Conservation (phyloP, 2,113 vertebrate genomes). For the Centropus unirufus region DNA sequence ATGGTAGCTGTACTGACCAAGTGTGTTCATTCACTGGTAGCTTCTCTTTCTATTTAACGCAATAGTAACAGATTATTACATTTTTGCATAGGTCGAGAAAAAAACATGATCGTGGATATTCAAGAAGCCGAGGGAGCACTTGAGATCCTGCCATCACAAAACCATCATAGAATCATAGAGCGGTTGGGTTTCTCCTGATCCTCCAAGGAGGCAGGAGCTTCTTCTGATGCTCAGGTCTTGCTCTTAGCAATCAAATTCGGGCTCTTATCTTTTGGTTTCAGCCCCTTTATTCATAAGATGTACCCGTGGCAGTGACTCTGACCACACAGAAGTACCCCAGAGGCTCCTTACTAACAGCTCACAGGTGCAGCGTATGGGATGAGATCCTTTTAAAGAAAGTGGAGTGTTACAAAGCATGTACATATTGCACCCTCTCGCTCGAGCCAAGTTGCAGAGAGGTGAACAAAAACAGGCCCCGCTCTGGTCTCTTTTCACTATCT, state of each 20-base stretch:
- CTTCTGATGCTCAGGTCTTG: not conserved
- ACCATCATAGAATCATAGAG: too few relatives aligned
- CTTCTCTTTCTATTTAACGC: not conserved
- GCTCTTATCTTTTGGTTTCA: not conserved
- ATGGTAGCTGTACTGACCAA: not conserved
- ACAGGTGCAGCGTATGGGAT: not conserved
- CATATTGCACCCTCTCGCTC: not conserved
- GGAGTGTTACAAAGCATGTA: not conserved
- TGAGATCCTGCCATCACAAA: not conserved
- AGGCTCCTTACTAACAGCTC: not conserved
- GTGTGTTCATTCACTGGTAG: not conserved
- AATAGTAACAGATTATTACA: not conserved
- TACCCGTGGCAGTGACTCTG: not conserved
- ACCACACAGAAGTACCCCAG: not conserved
- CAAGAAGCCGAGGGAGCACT: not conserved
- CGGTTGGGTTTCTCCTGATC: not conserved
- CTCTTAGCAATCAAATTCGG: not conserved
- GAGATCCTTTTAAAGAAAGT: not conserved
- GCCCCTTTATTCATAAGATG: not conserved
- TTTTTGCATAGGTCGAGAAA: not conserved
- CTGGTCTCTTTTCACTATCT: not conserved
- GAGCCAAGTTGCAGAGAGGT: not conserved
- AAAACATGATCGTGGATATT: not conserved
- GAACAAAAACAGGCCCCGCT: not conserved
- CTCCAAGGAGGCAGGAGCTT: not conserved